A percentile compares a stretch with the other conserved stretches of the same genome.
These are phyloP conservation scores for Trichacis sp. DNA, from an alignment of 2,888 invertebrate genomes.

Conservation along the genomic window DNA sequence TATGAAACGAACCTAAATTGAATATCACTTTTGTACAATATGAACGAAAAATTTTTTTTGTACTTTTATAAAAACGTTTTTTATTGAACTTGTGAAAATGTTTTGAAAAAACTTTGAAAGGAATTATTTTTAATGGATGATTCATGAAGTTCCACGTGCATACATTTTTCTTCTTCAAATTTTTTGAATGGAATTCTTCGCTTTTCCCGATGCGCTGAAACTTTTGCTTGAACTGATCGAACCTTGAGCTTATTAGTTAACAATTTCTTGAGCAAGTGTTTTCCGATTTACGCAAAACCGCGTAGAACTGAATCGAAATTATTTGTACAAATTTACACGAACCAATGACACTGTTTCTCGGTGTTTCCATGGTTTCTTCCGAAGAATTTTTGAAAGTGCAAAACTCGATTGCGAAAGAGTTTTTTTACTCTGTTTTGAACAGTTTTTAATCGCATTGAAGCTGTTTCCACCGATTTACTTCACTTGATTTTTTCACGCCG, in stretches of 20 bases:
- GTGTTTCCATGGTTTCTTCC: neutral
- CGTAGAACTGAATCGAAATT: neutral
- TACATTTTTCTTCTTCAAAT: neutral
- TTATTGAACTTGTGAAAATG: neutral
- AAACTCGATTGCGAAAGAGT: too few relatives aligned
- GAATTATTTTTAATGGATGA: neutral
- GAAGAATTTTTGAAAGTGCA: neutral
- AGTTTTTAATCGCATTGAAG: too few relatives aligned
- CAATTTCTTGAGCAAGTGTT: neutral
- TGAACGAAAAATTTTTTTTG: constrained; percentile 2
- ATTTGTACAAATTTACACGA: neutral
- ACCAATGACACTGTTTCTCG: neutral
- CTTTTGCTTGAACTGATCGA: constrained; percentile 19
- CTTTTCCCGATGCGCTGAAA: constrained; percentile 14
- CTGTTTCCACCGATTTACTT: too few relatives aligned
- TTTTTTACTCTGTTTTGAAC: too few relatives aligned
- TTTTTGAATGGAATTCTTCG: neutral
- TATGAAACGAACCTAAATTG: neutral
- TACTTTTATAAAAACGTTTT: constrained; percentile 4
- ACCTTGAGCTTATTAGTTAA: constrained; percentile 5
- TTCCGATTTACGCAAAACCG: neutral
- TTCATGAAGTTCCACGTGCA: neutral
- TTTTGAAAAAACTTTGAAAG: neutral
- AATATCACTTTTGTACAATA: neutral
- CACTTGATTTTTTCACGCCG: too few relatives aligned